Evolutionary conservation across 64 coral and sea anemone species (phyloP).

Genomic region (Actinia equina): DNA sequence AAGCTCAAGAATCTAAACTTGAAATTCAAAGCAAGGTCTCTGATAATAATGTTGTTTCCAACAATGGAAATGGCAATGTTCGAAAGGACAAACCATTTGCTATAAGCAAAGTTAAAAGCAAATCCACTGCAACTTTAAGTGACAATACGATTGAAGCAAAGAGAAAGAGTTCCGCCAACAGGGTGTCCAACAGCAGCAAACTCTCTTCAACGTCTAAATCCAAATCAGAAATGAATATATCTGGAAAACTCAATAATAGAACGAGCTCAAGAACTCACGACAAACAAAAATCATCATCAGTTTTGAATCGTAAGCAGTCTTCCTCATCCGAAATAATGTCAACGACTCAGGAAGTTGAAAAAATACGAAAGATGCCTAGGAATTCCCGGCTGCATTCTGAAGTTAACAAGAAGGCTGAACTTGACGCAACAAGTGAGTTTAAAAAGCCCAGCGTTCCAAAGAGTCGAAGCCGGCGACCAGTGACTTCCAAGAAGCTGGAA

Average conservation of each 20-base stretch:
- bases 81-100: neutral
- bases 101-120: neutral
- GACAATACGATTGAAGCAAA: neutral
- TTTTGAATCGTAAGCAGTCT: neutral
- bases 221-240: slow-evolving; percentile 1
- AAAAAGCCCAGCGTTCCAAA: neutral
- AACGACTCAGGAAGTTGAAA: neutral
- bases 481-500: neutral
- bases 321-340: neutral
- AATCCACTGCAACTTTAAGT: neutral
- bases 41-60: neutral
- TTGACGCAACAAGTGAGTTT: neutral
- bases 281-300: neutral
- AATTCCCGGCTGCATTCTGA: neutral
- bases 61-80: neutral
- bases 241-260: neutral
- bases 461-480: neutral
- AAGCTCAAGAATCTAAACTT: neutral
- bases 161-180: neutral
- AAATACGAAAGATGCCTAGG: neutral
- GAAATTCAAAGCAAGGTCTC: neutral
- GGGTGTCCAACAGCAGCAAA: neutral
- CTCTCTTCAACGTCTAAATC: neutral
- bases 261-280: neutral
- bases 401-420: neutral